phyloP scores from a whole-genome alignment of 2,797 vertebrate genomes.

The Scarus forsteni region DNA sequence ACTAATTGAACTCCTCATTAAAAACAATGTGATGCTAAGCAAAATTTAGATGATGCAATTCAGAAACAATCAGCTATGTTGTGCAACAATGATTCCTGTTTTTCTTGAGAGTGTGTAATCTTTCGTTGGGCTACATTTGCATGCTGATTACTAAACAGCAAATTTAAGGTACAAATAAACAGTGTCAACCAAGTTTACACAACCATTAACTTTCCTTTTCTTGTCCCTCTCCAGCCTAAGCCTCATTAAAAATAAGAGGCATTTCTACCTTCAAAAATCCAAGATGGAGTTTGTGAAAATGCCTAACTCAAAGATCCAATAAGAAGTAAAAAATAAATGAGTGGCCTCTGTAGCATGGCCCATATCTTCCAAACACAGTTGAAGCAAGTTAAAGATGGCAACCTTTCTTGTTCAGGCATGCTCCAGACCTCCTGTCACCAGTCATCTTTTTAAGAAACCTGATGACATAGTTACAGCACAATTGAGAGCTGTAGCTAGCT shows the following conservation, averaged over 20 bases:
- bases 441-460: constrained; percentile 15
- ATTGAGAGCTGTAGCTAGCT: constrained; percentile 31
- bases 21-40: too few species aligned
- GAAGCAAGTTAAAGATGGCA: background rate
- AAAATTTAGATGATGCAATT: too few species aligned
- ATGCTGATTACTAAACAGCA: background rate
- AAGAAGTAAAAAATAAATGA: background rate
- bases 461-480: constrained; percentile 36
- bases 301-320: background rate
- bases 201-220: background rate
- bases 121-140: too few species aligned
- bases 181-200: background rate
- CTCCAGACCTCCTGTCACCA: background rate
- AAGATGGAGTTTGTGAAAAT: background rate
- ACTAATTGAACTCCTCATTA: too few species aligned
- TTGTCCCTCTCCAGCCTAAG: background rate
- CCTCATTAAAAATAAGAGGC: background rate
- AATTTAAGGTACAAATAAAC: too few species aligned
- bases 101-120: too few species aligned
- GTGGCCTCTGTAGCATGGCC: background rate
- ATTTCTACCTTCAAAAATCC: background rate
- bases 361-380: background rate
- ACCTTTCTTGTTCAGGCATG: background rate
- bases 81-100: too few species aligned
- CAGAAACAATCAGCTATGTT: too few species aligned